Conservation (phyloP, 1,140 invertebrate genomes). For the Papilio dardanus region DNA sequence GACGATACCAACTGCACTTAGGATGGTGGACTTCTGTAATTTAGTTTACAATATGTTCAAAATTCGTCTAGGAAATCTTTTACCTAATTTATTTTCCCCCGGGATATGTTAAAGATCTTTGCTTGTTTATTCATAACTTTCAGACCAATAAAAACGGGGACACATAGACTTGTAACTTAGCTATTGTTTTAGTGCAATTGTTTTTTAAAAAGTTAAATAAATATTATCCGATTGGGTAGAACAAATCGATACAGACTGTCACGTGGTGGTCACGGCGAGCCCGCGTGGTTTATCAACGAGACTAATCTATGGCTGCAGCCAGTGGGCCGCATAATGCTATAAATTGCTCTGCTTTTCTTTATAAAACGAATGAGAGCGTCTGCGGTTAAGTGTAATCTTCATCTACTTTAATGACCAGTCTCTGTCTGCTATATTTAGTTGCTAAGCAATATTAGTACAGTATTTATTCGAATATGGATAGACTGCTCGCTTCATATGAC, state of each 20-base stretch:
- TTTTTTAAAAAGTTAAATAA: not conserved
- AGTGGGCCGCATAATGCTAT: slow-evolving; percentile 24
- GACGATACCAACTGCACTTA: not conserved
- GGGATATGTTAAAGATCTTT: no score
- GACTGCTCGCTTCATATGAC: not conserved
- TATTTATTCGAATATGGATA: not conserved
- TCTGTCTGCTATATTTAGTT: not conserved
- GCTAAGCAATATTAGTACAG: not conserved
- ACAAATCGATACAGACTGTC: slow-evolving; percentile 56
- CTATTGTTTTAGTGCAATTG: not conserved
- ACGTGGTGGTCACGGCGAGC: slow-evolving; percentile 51
- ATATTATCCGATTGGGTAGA: slow-evolving; percentile 36
- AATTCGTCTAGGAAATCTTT: no score
- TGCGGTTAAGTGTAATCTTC: not conserved
- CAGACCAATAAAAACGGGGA: no score
- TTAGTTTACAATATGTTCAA: not conserved
- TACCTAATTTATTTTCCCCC: no score
- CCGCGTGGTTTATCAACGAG: slow-evolving; percentile 52
- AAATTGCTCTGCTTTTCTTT: slow-evolving; percentile 12
- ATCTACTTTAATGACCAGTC: not conserved
- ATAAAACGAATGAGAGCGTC: not conserved
- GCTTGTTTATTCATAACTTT: no score
- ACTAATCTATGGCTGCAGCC: slow-evolving; percentile 40
- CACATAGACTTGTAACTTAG: not conserved
- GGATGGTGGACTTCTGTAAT: not conserved